Conservation (phyloP, 2,888 invertebrate genomes). For the Acanthopleura granulata region DNA sequence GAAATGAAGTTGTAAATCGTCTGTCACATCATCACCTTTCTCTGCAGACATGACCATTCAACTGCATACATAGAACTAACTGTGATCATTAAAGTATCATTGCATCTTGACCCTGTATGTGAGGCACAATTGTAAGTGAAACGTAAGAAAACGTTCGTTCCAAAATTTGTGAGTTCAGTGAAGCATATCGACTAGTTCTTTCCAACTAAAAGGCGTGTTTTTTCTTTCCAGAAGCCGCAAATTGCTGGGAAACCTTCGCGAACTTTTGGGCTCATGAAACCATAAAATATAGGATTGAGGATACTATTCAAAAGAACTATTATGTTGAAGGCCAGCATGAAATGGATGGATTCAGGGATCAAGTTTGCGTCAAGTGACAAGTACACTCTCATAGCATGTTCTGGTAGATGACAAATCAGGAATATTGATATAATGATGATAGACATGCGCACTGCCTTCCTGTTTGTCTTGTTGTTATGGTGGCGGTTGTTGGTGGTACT, state of each 20-base stretch:
- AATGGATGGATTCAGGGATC: background rate
- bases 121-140: no score
- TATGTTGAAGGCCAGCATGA: background rate
- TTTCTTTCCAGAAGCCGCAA: background rate
- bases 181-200: no score
- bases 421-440: background rate
- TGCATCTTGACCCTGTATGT: no score
- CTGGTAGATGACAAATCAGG: background rate
- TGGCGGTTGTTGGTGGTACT: background rate
- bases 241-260: background rate
- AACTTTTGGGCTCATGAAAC: constrained; percentile 1
- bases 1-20: no score
- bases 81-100: no score
- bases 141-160: no score
- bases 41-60: no score
- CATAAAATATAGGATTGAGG: constrained; percentile 12
- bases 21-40: no score
- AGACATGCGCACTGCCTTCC: constrained; percentile 12
- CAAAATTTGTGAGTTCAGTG: no score
- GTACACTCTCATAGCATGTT: background rate
- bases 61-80: no score
- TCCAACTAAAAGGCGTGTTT: no score
- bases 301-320: constrained; percentile 4
- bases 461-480: background rate
- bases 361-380: background rate